Base-by-base conservation (phyloP, 2,888 invertebrate genomes). In the Macropis europaea region DNA sequence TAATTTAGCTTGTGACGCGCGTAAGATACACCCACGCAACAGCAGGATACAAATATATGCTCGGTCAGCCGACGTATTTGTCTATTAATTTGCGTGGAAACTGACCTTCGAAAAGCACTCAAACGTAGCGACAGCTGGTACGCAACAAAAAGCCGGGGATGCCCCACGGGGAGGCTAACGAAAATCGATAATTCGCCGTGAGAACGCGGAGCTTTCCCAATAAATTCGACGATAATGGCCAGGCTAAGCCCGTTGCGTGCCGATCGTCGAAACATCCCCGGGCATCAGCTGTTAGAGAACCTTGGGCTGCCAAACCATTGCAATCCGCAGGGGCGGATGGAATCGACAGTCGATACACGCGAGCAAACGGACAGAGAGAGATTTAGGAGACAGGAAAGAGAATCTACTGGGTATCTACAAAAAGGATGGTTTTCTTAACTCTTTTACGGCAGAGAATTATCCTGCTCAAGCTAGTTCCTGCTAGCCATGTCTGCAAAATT, bases 331-430 rank as follows among this genome's bases (percentile, higher is more conserved):
- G n/a, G n/a, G 34, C 52, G 52, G 57, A 62, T 73, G 61, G 34
- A 73, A 76, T 75, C 69, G 79, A 73, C 77, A 56, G 47, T 67
- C 60, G 64, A 76, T 66, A 68, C 15, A 63, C 45, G 53, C 42
- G 26, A 15, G 40, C 34, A 32, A 40, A 48, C 28, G 38, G 42
- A 9, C 34, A 19, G 36, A 30, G 30, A 17, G 43, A 48, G 24
- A 42, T 30, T 19, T 40, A 48, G 30, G 43, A 43, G 6, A 48
- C 24, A 17, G 38, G 52, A 19, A 13, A 24, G 38, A 52, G 40
- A n/a, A n/a, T n/a, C n/a, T n/a, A n/a, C n/a, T n/a, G n/a, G n/a
- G n/a, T n/a, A n/a, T n/a, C n/a, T n/a, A 32, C 22, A 26, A 47
- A 11, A 42, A 52, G 42, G 36, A 19, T 38, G 15, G 22, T n/a